Evolutionary conservation across 1,140 invertebrate species (phyloP).

Genomic region (Pogonus chalceus): DNA sequence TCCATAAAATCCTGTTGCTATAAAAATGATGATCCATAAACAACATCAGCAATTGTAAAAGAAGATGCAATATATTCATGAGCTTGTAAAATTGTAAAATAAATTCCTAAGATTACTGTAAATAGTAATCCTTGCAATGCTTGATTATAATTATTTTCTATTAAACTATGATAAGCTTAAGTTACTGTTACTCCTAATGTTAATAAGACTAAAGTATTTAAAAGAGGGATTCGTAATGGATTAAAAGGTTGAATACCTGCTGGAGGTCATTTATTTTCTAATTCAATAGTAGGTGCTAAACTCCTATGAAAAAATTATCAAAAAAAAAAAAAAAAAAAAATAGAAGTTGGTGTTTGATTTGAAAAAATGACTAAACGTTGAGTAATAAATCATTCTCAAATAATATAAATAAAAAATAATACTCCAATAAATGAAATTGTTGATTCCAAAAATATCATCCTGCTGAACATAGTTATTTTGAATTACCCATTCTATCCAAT

Average conservation of each 20-base stretch:
- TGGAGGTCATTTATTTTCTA: conserved; percentile 48
- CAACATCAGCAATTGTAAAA: conserved; percentile 47
- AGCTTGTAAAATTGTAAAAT: conserved; percentile 27
- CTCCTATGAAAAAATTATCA: conserved; percentile 55
- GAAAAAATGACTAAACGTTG: no score
- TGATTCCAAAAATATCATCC: no score
- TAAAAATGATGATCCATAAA: conserved; percentile 56
- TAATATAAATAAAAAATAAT: no score
- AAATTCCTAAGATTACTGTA: conserved; percentile 41
- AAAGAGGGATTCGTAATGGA: conserved; percentile 47
- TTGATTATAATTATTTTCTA: conserved; percentile 40
- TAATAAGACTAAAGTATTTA: conserved; percentile 51
- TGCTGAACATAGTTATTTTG: no score
- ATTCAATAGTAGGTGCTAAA: conserved; percentile 47
- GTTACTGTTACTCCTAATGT: conserved; percentile 45
- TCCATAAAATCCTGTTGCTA: conserved; percentile 63
- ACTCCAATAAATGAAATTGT: no score
- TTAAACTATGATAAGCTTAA: conserved; percentile 45
- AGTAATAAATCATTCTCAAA: no score
- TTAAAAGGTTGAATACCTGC: conserved; percentile 45
- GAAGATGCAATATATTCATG: conserved; percentile 37
- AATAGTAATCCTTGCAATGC: conserved; percentile 35
- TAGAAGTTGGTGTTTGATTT: no score
- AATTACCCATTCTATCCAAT: conserved; percentile 38
- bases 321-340: conserved; percentile 53